Base-by-base conservation (phyloP, 2,113 vertebrate genomes). In the Xyrauchen texanus region DNA sequence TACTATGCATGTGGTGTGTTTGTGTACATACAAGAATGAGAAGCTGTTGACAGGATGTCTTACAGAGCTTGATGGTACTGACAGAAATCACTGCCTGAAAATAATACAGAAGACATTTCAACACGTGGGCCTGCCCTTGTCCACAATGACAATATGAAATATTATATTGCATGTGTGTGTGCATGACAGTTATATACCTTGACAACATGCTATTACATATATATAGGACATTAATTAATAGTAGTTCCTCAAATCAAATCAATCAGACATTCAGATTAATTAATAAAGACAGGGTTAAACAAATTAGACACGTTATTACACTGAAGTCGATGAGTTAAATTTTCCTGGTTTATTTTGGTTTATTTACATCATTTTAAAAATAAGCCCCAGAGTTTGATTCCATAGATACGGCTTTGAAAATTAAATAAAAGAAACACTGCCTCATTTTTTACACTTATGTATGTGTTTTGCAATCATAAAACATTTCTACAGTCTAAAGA, bases 41-140 rank as follows among this genome's bases (percentile, higher is more conserved):
- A 55, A 13, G 5, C 4, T 7, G 61, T 65, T 76, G 74, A 65
- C 74, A 76, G 74, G 62, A 53, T 45, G 53, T 76, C 74, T 76
- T 76, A 55, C 62, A 16, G 21, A 53, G 74, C 49, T 34, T 76
- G 74, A 76, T 55, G 74, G 8, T 76, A 65, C 55, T 76, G 62
- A 76, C 62, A 64, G 61, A 76, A 76, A 76, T 76, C 74, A 65
- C 74, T 12, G 74, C 4, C 62, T 76, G 62, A 76, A 76, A 76
- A 65, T 76, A 76, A 66, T 76, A 65, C 62, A 76, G 62, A 6
- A 6, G 49, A 64, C 74, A 76, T 66, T 76, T 76, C 74, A 52
- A 65, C 60, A 53, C 34, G 5, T 76, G 61, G 8, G 5, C 34
- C 74, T 76, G 74, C 74, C 74, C 74, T 76, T 76, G 74, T 76